Evolutionary conservation across 2,888 invertebrate genomes (phyloP), one percentile per base, ranked within the genome.

Genomic region (Diplazon laetatorius): DNA sequence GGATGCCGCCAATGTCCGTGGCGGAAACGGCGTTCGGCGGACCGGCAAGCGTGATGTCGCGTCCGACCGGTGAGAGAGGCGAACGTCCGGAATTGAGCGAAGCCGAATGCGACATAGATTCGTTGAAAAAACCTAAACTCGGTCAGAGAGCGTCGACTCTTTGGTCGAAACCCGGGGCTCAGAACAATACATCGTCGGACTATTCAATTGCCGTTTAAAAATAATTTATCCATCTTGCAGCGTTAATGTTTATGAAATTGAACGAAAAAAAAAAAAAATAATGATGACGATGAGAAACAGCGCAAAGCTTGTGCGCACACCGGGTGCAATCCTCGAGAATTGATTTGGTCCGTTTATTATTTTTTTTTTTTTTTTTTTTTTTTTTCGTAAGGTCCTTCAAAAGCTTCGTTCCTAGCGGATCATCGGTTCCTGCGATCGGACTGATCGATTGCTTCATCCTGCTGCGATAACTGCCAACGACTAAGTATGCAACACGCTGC

Each of bases 41-140:
- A 68, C 85, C 84, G 50, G 70, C 76, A 44, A 79, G 73, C 35
- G 83, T 83, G 72, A 85, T 85, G 79, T 85, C 86, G 80, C 87
- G 89, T 83, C 75, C 86, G 84, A 60, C 90, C 76, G 88, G 88
- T 76, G 92, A 91, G 14, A 89, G 91, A 18, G 82, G 80, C 55
- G 93, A 93, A 68, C 92, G 93, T 85, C 93, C 93, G 70, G 95
- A 95, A 89, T 91, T 95, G 84, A 94, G 94, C 85, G 95, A 95
- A 88, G 94, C 94, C 69, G 95, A 95, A 88, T 94, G 94, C 91
- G 95, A 95, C 92, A 94, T 95, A 90, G 95, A 95, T 87, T 94
- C 95, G 75, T 90, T 95, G 85, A 95, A 95, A 90, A 95, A 95
- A 89, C 91, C 95, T 80, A 95, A 95, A 90, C 91, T 95, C 82